Evolutionary conservation across 2,888 invertebrate species (phyloP).

Genomic region (Leptopterna dolabrata): DNA sequence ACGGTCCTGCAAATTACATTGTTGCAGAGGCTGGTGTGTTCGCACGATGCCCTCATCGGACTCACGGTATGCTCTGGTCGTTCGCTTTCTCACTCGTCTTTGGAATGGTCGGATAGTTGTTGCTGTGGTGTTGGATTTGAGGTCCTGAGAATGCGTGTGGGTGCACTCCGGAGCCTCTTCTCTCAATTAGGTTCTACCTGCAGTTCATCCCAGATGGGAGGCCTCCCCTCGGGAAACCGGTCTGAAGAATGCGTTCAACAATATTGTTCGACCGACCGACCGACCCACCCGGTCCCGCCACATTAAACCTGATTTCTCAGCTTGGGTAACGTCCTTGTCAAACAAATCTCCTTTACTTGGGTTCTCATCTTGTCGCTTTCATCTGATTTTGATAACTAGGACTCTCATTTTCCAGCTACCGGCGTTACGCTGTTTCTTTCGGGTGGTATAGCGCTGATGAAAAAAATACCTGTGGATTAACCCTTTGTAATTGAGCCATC

Average conservation of each 20-base stretch:
- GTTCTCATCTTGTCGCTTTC: background rate
- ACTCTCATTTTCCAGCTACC: background rate
- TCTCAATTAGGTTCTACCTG: slow-evolving; percentile 17
- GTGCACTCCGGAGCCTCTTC: background rate
- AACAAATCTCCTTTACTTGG: background rate
- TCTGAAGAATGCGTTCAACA: slow-evolving; percentile 12
- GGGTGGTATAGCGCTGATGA: too few species aligned
- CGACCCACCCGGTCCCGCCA: background rate
- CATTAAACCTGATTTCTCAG: background rate
- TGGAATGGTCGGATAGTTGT: background rate
- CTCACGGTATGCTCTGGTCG: background rate
- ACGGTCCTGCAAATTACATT: too few species aligned
- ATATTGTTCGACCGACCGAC: slow-evolving; percentile 8
- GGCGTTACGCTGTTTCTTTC: background rate
- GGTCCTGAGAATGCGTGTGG: background rate
- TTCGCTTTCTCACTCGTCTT: background rate
- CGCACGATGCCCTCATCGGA: too few species aligned
- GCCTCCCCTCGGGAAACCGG: background rate
- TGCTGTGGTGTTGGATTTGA: background rate
- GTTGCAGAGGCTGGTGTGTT: too few species aligned
- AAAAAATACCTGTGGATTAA: too few species aligned
- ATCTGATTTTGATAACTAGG: background rate
- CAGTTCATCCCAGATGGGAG: slow-evolving; percentile 1
- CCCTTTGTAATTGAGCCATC: too few species aligned
- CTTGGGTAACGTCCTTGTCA: background rate